These are phyloP conservation scores for Megaceryle torquata DNA, from an alignment of 2,113 vertebrate species.

Conservation along the genomic window DNA sequence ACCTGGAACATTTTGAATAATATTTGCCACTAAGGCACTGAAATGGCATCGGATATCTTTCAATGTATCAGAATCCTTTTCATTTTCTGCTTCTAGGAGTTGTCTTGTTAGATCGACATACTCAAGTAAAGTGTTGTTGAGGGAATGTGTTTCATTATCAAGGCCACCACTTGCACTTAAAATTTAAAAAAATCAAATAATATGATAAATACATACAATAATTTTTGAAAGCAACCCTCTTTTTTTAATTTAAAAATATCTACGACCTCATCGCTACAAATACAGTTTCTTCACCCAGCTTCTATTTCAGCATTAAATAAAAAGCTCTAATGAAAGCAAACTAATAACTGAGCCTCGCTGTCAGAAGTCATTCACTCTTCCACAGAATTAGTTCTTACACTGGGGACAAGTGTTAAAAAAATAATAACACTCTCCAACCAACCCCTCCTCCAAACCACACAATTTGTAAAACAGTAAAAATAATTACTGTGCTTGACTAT, in stretches of 20 bases:
- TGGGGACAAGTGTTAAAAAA: not conserved
- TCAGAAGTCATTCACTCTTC: not conserved
- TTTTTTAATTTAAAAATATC: not conserved
- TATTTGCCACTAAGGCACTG: conserved; percentile 98
- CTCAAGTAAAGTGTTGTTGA: conserved; percentile 93
- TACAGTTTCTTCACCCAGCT: not conserved
- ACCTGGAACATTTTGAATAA: conserved; percentile 99
- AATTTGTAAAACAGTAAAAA: not conserved
- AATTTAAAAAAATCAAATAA: not conserved
- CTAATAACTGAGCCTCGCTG: not conserved
- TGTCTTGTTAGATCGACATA: conserved; percentile 97
- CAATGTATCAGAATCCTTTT: conserved; percentile 96
- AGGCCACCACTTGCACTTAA: conserved; percentile 93
- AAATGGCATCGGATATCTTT: conserved; percentile 98
- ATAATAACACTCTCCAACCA: not conserved
- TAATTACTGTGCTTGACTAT: not conserved
- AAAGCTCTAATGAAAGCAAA: not conserved
- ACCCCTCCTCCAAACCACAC: accelerated
- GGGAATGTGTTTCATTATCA: conserved; percentile 95
- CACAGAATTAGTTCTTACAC: not conserved
- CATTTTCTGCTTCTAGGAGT: conserved; percentile 97
- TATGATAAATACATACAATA: not conserved
- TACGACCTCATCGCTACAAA: not conserved
- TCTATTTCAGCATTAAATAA: not conserved
- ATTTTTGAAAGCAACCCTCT: not conserved